Conservation (phyloP, 2,888 invertebrate species). For the Drosophila mayaguana region DNA sequence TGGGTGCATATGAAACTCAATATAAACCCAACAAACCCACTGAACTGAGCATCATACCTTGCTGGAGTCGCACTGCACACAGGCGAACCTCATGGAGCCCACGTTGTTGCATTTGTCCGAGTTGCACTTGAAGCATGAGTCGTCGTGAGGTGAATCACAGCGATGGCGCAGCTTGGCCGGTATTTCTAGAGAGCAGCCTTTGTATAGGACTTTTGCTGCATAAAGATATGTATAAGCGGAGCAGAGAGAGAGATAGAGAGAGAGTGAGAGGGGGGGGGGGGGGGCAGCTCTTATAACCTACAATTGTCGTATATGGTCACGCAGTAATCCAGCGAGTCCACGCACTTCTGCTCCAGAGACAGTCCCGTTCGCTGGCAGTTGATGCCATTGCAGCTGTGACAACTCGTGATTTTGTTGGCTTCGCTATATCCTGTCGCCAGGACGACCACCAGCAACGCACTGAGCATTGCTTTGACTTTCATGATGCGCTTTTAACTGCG, state of each 20-base stretch:
- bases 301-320: conserved; percentile 81
- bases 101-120: conserved; percentile 79
- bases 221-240: too few relatives aligned
- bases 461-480: conserved; percentile 48
- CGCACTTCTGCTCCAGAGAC: conserved; percentile 62
- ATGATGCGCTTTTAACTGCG: conserved; percentile 50
- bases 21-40: not conserved
- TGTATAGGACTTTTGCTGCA: conserved; percentile 71
- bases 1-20: not conserved
- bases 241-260: too few relatives aligned
- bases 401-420: conserved; percentile 69
- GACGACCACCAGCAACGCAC: conserved; percentile 37
- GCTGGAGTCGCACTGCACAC: conserved; percentile 80
- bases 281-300: conserved; percentile 40
- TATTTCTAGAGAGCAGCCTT: conserved; percentile 82
- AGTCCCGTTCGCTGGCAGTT: conserved; percentile 75
- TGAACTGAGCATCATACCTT: conserved; percentile 41
- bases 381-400: conserved; percentile 80
- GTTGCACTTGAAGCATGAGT: conserved; percentile 80
- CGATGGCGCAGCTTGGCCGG: conserved; percentile 68
- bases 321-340: conserved; percentile 81
- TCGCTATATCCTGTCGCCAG: conserved; percentile 35
- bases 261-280: not conserved
- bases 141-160: conserved; percentile 62
- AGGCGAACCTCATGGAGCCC: conserved; percentile 74